Evolutionary conservation across 1,140 invertebrate genomes (phyloP), one percentile per base, ranked within the genome.

Genomic region (Drosophila parvula): DNA sequence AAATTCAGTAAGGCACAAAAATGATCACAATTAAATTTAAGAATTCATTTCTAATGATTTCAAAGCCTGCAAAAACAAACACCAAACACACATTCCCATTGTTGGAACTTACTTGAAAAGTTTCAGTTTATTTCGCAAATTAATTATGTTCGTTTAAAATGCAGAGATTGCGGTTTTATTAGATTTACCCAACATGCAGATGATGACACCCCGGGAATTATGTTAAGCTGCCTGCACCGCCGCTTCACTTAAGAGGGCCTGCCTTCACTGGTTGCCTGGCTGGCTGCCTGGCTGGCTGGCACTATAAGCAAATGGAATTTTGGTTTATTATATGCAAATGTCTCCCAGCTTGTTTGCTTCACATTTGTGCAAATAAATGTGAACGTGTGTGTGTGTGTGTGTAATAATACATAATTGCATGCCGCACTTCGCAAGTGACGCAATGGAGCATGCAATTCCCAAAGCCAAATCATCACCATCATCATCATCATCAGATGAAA

Each of bases 401-500:
- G 63, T 65, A 67, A 65, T 45, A 47, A 67, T 64, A 48, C 41
- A 70, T 55, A 47, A 57, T 57, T 71, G 65, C 68, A 71, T 38
- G 60, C 36, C 63, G 28, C 38, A 34, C 60, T 32, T 61, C n/a
- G 36, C 45, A 63, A 60, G 44, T 50, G 45, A 71, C 74, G 74
- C 74, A 73, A 79, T 78, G 69, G 68, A 85, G 71, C 75, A 48
- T 65, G 74, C 74, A 58, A 60, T 59, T 64, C 50, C 51, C 63
- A 60, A 65, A 77, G 77, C 81, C 77, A 80, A 84, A 77, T 84
- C 81, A 77, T 82, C 68, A 34, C 36, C 11, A 5, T 82, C 81
- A 84, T 84, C 68, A 84, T 44, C 51, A 38, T 82, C 81, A 81
- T 85, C 78, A 85, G 76, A 79, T 81, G 81, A 85, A 85, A 85